Base-by-base conservation (phyloP, 2,113 vertebrate species). In the Gadus macrocephalus region DNA sequence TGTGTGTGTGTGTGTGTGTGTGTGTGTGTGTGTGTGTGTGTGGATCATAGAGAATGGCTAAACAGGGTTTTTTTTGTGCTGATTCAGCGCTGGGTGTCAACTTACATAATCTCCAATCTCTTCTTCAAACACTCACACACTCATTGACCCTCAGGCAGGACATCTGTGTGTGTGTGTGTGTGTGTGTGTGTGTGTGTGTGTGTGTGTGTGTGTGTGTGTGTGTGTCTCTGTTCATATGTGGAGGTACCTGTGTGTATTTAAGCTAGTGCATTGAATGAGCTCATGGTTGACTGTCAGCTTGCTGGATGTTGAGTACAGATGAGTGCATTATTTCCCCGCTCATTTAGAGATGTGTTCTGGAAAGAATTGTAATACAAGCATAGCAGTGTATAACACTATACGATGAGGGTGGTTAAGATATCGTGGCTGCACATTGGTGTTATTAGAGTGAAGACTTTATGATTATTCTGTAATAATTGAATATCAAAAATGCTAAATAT, bases 51-150 rank as follows among this genome's bases (percentile, higher is more conserved):
- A 65, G 62, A 64, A 42, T 69, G 66, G 19, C 59, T 58, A 11
- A 55, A n/a, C 58, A 22, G 14, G 0, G 27, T 28, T 28, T 0
- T 12, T 62, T 72, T 16, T 11, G 15, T 62, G 68, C 70, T 66
- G 72, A 81, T 62, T 73, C 49, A 74, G 74, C 64, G 3, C 2
- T 11, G 69, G 70, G 66, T 75, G 58, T 78, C 70, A 35, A 11
- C 59, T 81, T 77, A 77, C 76, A 69, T 38, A 12, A 59, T 20
- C 58, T 31, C 25, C 12, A 49, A 14, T 14, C 42, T 49, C 42
- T 9, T 49, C 42, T 14, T 12, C 42, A 49, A 49, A 49, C 42
- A 49, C 6, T 49, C 42, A 49, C 42, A 49, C 42, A 12, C 42
- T 49, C 42, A 49, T 49, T 49, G 42, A 49, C 42, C 42, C 42